These are phyloP conservation scores for Pseudorasbora parva DNA, from an alignment of 2,113 vertebrate genomes.

Conservation along the genomic window DNA sequence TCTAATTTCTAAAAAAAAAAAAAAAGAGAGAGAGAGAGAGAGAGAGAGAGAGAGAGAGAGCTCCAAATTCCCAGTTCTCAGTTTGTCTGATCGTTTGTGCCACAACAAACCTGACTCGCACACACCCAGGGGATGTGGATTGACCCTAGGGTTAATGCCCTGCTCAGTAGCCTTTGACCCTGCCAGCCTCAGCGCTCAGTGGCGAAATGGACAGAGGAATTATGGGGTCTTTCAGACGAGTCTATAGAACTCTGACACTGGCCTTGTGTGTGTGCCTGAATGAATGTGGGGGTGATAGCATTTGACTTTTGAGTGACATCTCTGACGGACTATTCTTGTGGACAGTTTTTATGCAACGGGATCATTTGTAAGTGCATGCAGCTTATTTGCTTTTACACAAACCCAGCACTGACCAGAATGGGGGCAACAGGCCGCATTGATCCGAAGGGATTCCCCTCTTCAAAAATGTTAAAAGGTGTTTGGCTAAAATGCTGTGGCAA, in stretches of 20 bases:
- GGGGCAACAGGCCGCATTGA: neutral
- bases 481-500: neutral
- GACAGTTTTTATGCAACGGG: slow-evolving; percentile 18
- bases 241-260: slow-evolving; percentile 70
- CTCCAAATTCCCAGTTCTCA: slow-evolving; percentile 21
- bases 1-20: slow-evolving; percentile 9
- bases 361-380: neutral
- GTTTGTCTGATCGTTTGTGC: slow-evolving; percentile 34
- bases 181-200: slow-evolving; percentile 69
- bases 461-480: neutral
- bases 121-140: slow-evolving; percentile 29
- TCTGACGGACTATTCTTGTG: slow-evolving; percentile 24
- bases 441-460: neutral
- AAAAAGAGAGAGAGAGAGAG: no score
- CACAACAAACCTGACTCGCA: slow-evolving; percentile 24
- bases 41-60: no score
- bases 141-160: slow-evolving; percentile 66
- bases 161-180: slow-evolving; percentile 63
- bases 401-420: neutral
- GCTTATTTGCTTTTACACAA: neutral
- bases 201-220: slow-evolving; percentile 76
- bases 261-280: slow-evolving; percentile 40
- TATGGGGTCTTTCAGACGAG: slow-evolving; percentile 64
- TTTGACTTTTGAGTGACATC: slow-evolving; percentile 44
- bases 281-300: slow-evolving; percentile 26